phyloP scores from a whole-genome alignment of 2,797 vertebrate genomes.

The Columba guinea region DNA sequence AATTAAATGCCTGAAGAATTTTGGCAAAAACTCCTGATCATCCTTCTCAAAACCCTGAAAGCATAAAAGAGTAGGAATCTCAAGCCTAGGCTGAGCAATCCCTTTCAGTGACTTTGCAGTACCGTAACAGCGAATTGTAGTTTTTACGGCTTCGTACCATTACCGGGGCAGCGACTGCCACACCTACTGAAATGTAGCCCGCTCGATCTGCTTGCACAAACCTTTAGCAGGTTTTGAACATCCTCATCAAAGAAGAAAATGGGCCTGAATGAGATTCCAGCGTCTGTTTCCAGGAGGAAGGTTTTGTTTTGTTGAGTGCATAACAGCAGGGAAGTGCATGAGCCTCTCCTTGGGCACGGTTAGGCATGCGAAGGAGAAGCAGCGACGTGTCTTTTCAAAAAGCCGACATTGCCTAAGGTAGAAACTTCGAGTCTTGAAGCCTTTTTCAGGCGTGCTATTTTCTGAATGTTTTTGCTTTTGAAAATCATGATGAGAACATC shows the following conservation, averaged over 20 bases:
- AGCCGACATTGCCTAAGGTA: background rate
- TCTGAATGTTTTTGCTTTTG: background rate
- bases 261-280: conserved; percentile 50
- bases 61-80: background rate
- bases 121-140: background rate
- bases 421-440: background rate
- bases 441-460: background rate
- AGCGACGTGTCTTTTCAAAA: background rate
- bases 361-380: conserved; percentile 1
- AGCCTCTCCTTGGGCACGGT: conserved; percentile 24
- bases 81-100: background rate
- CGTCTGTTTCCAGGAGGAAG: conserved; percentile 46
- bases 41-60: conserved; percentile 8
- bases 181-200: conserved; percentile 24
- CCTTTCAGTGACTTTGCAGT: fast-evolving
- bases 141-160: background rate
- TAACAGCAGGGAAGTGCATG: conserved; percentile 32
- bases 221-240: conserved; percentile 40
- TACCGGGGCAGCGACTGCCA: background rate
- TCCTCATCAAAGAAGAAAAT: conserved; percentile 31
- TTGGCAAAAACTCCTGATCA: conserved; percentile 50
- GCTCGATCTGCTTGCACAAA: background rate
- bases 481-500: background rate
- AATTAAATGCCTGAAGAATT: conserved; percentile 54
- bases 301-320: conserved; percentile 25